Percentiles rank a stretch among this genome's conserved stretches.
These are phyloP conservation scores for Pycnomerus fuliginosus DNA, from an alignment of 2,888 invertebrate species.

Conservation along the genomic window DNA sequence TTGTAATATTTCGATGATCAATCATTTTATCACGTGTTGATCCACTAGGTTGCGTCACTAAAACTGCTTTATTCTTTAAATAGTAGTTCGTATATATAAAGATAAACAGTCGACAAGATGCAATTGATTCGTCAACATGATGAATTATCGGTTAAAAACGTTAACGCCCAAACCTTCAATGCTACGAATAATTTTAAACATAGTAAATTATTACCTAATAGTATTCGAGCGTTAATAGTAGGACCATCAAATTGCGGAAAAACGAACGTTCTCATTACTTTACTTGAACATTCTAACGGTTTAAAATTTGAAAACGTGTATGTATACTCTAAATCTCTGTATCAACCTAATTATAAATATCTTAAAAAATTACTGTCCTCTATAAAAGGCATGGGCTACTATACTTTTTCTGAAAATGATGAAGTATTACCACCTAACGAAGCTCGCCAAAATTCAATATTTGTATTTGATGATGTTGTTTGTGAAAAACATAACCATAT, in stretches of 20 bases:
- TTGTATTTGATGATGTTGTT: constrained; percentile 48
- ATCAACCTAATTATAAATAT: constrained; percentile 40
- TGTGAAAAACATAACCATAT: constrained; percentile 41
- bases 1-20: no score
- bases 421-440: constrained; percentile 29
- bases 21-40: constrained; percentile 10
- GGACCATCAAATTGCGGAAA: constrained; percentile 47
- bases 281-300: constrained; percentile 39
- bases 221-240: constrained; percentile 34
- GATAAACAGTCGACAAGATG: constrained; percentile 11
- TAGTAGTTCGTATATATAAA: no score
- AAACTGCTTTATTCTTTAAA: constrained; percentile 10
- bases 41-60: constrained; percentile 1
- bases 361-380: no score
- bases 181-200: constrained; percentile 25
- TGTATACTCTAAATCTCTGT: constrained; percentile 39
- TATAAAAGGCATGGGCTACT: constrained; percentile 33
- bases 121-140: constrained; percentile 14
- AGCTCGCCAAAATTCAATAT: constrained; percentile 38
- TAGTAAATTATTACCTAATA: no score
- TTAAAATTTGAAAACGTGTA: no score
- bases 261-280: constrained; percentile 41
- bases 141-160: constrained; percentile 7
- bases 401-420: constrained; percentile 26
- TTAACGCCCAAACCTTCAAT: constrained; percentile 3